phyloP scores from a whole-genome alignment of 2,797 vertebrate genomes.

The Stomatorhinus walkeri region DNA sequence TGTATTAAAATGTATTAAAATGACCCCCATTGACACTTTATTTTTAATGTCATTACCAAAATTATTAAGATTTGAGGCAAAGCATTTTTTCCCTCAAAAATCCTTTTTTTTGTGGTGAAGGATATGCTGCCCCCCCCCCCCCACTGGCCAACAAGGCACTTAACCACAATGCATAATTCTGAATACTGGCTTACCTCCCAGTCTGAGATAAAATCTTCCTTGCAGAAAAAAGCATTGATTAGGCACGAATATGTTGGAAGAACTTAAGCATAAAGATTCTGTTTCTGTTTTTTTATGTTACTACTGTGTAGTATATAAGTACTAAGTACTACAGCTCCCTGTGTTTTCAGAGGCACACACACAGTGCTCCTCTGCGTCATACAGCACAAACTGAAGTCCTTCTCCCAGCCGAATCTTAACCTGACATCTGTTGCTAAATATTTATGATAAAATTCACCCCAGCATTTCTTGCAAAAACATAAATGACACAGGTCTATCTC shows the following conservation, averaged over 20 bases:
- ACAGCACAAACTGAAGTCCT: not conserved
- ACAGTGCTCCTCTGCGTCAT: not conserved
- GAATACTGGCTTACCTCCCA: not conserved
- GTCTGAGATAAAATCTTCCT: not conserved
- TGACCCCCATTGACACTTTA: not conserved
- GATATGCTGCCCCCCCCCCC: not conserved
- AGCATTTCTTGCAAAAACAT: not conserved
- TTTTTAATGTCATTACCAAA: not conserved
- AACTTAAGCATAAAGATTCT: not conserved
- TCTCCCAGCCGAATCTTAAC: not conserved
- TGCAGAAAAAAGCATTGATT: not conserved
- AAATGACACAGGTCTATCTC: not conserved
- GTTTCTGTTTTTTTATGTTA: not conserved
- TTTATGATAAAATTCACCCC: not conserved
- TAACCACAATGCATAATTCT: not conserved
- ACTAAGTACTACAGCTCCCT: not conserved
- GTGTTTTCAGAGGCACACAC: not conserved
- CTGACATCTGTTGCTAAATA: not conserved
- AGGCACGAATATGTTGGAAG: not conserved
- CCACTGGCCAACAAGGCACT: not conserved
- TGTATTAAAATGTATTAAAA: not conserved
- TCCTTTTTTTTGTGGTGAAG: not conserved
- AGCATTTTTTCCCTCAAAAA: not conserved
- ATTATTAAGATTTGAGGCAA: not conserved
- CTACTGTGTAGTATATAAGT: not conserved